Conservation (phyloP, 35 echinoderm and acorn worm genomes). For the Lytechinus pictus region DNA sequence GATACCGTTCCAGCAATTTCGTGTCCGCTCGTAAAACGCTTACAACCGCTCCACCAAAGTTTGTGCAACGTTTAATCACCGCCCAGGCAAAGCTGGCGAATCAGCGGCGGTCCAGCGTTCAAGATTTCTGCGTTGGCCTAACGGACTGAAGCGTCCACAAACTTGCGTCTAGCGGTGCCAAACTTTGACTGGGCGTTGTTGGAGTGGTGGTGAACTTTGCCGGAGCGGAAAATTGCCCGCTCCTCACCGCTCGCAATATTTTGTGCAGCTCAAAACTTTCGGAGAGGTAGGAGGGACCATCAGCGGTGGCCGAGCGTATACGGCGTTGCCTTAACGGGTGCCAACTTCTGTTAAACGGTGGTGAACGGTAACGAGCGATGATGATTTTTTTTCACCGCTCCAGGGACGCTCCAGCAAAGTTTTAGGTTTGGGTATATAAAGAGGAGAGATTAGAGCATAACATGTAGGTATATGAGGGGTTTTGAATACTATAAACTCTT, state of each 20-base stretch:
- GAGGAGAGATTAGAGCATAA: too few relatives aligned
- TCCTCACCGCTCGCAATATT: constrained; percentile 46
- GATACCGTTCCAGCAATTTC: constrained; percentile 9
- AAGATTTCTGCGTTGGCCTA: constrained; percentile 25
- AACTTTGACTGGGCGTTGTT: constrained; percentile 46
- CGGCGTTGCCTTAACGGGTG: constrained; percentile 32
- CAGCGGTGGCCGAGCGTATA: constrained; percentile 45
- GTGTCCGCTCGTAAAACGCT: constrained; percentile 44
- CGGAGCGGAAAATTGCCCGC: constrained; percentile 33
- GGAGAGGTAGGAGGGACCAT: constrained; percentile 33
- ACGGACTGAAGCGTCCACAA: constrained; percentile 20
- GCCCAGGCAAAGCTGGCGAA: constrained; percentile 41
- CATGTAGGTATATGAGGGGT: too few relatives aligned
- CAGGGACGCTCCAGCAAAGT: constrained; percentile 46
- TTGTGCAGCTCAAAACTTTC: constrained; percentile 45
- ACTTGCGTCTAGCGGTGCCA: constrained; percentile 40
- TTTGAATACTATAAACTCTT: too few relatives aligned
- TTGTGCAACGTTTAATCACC: constrained; percentile 46
- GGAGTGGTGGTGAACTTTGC: constrained; percentile 40
- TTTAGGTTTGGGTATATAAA: not conserved
- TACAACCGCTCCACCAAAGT: constrained; percentile 34
- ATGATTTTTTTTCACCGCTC: constrained; percentile 31
- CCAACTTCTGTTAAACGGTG: constrained; percentile 41
- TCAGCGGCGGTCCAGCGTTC: too few relatives aligned
- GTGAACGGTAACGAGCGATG: constrained; percentile 40